phyloP scores from a whole-genome alignment of 2,797 vertebrate species.

The Neosilurus mollespiculum region DNA sequence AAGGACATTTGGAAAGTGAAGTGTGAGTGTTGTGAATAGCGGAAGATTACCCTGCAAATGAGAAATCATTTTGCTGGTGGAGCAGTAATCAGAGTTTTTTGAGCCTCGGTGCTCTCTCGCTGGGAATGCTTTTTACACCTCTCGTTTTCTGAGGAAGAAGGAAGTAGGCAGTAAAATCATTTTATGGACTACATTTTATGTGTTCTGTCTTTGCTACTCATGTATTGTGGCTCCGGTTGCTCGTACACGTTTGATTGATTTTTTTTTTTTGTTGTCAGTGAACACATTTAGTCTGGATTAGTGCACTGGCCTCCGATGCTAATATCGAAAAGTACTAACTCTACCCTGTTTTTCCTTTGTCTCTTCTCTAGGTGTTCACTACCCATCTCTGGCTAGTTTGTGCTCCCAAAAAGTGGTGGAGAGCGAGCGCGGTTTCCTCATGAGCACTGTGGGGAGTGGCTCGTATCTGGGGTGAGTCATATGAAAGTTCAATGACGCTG shows the following conservation, averaged over 20 bases:
- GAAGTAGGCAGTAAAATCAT: not conserved
- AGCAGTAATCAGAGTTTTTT: conserved; percentile 11
- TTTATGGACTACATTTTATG: not conserved
- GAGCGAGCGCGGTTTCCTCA: conserved; percentile 87
- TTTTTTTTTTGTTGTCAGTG: not conserved
- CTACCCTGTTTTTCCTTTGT: conserved; percentile 13
- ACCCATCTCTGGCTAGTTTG: conserved; percentile 90
- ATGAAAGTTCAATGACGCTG: not conserved
- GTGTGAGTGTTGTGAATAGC: not conserved
- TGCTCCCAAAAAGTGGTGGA: conserved; percentile 91
- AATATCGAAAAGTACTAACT: not conserved
- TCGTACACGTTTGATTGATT: not conserved
- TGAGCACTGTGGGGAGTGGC: conserved; percentile 90
- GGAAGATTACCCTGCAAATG: conserved; percentile 5
- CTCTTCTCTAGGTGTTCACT: conserved; percentile 81
- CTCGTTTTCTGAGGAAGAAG: not conserved
- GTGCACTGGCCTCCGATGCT: not conserved
- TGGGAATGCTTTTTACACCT: not conserved
- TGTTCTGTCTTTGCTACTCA: not conserved
- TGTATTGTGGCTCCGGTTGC: not conserved
- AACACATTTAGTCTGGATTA: not conserved
- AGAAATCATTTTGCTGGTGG: conserved; percentile 9
- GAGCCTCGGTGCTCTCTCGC: not conserved
- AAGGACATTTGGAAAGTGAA: not conserved
- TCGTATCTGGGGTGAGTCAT: conserved; percentile 91